These are phyloP conservation scores for Lagorchestes hirsutus DNA, from an alignment of 2,797 vertebrate species.

Conservation along the genomic window DNA sequence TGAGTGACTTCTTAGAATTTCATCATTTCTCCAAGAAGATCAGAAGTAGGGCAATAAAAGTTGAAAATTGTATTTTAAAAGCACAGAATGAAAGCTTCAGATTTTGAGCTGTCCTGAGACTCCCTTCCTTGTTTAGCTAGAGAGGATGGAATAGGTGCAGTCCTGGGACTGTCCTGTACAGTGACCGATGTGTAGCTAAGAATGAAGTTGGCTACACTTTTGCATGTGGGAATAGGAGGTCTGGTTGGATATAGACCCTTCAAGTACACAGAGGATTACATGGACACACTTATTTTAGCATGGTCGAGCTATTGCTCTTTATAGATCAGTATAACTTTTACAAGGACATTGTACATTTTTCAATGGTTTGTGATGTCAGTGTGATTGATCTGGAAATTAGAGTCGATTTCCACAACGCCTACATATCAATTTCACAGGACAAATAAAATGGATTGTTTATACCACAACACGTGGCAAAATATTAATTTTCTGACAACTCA, in stretches of 20 bases:
- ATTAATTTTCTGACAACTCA: conserved; percentile 50
- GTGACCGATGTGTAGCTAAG: conserved; percentile 43
- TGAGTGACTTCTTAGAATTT: conserved; percentile 41
- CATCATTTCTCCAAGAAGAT: conserved; percentile 16
- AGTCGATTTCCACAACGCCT: conserved; percentile 38
- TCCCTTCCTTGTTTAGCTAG: conserved; percentile 47
- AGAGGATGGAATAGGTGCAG: conserved; percentile 47
- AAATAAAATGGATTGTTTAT: conserved; percentile 59
- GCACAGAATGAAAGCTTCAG: conserved; percentile 5
- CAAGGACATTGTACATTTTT: conserved; percentile 17
- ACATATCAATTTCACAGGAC: conserved; percentile 25
- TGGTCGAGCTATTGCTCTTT: not conserved
- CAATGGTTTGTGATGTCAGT: conserved; percentile 15
- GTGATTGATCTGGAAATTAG: conserved; percentile 71
- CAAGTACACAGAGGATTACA: conserved; percentile 40
- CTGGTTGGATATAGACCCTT: conserved; percentile 43
- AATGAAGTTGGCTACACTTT: conserved; percentile 39
- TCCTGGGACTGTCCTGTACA: conserved; percentile 48
- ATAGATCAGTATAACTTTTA: conserved; percentile 30
- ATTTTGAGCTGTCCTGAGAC: conserved; percentile 54
- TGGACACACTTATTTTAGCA: not conserved
- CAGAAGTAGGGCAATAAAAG: conserved; percentile 35
- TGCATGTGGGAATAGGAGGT: conserved; percentile 52
- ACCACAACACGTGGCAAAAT: conserved; percentile 60
- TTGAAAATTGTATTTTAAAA: conserved; percentile 36